These are phyloP conservation scores for Pygoscelis antarcticus DNA, from an alignment of 2,113 vertebrate genomes.

Conservation along the genomic window DNA sequence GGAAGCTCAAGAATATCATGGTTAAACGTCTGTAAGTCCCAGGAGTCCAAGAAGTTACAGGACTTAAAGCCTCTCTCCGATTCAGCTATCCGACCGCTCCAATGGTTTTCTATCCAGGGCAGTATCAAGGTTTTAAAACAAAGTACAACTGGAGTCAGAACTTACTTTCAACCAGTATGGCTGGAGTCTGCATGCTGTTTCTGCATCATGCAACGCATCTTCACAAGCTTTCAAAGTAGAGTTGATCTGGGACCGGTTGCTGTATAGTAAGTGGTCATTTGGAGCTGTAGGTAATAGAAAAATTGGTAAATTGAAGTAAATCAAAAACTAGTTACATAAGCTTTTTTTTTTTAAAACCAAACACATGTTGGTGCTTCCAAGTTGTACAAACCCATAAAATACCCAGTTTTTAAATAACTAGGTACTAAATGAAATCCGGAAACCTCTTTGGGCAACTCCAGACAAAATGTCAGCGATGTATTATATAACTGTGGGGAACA, in stretches of 20 bases:
- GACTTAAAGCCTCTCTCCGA: not conserved
- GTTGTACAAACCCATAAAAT: not conserved
- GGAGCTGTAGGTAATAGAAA: conserved; percentile 77
- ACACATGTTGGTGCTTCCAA: not conserved
- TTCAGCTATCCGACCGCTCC: not conserved
- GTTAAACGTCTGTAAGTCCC: not conserved
- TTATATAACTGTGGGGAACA: conserved; percentile 41
- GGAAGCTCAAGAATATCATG: not conserved
- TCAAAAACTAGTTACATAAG: not conserved
- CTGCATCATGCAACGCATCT: conserved; percentile 83
- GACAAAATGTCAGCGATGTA: not conserved
- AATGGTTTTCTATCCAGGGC: fast-evolving
- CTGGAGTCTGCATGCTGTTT: conserved; percentile 85
- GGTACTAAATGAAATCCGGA: not conserved
- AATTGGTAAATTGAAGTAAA: not conserved
- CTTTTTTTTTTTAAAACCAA: not conserved
- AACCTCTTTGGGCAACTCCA: not conserved
- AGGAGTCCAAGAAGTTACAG: not conserved
- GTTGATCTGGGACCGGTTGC: conserved; percentile 91
- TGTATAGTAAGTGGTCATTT: conserved; percentile 87
- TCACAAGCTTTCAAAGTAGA: conserved; percentile 85
- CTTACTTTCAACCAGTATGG: conserved; percentile 90
- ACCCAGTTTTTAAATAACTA: not conserved
- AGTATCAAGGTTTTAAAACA: not conserved
- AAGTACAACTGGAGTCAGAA: not conserved